Evolutionary conservation across 2,797 vertebrate genomes (phyloP).

Genomic region (Sphenopsis melanotis): DNA sequence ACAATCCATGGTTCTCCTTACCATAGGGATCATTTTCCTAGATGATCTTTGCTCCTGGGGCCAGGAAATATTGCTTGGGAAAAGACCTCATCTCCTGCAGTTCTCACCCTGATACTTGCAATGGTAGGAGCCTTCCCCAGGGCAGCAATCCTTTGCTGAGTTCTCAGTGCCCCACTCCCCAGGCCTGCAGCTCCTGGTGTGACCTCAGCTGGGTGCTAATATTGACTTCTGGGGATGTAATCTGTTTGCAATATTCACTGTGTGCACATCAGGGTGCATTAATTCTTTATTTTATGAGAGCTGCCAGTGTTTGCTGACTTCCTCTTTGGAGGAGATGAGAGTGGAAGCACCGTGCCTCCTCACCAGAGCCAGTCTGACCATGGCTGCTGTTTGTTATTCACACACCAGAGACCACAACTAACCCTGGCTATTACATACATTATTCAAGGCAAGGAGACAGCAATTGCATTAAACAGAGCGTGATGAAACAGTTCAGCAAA

Average conservation of each 20-base stretch:
- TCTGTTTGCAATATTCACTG: neutral
- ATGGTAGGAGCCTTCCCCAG: neutral
- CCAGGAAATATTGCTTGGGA: rapidly evolving
- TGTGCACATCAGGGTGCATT: neutral
- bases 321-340: neutral
- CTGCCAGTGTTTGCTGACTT: constrained; percentile 3
- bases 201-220: neutral
- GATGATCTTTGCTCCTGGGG: neutral
- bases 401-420: neutral
- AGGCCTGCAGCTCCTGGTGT: neutral
- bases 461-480: neutral
- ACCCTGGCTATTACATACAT: neutral
- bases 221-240: neutral
- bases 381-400: neutral
- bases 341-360: neutral
- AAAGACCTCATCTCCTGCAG: neutral
- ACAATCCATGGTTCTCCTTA: neutral
- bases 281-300: neutral
- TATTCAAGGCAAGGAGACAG: neutral
- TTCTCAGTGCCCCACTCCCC: rapidly evolving
- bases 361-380: neutral
- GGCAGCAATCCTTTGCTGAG: neutral
- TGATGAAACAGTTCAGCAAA: neutral
- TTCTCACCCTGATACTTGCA: neutral
- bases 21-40: neutral